Conservation (phyloP, 2,888 invertebrate genomes). For the Molanna angustata region DNA sequence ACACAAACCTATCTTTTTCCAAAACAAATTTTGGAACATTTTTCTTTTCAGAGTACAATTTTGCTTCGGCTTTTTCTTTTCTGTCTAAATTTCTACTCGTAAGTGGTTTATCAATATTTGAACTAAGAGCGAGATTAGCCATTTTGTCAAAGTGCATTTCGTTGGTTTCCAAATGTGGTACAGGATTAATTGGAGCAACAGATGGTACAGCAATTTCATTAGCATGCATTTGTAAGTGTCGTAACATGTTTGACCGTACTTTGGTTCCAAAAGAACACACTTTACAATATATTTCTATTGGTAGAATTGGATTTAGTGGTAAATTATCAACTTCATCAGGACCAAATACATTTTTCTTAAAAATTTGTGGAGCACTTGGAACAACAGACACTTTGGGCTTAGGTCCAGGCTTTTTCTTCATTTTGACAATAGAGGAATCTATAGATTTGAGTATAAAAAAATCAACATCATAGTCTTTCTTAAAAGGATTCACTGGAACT, state of each 20-base stretch:
- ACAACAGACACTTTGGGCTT: slow-evolving; percentile 4
- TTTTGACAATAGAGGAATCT: slow-evolving; percentile 29
- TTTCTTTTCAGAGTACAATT: background rate
- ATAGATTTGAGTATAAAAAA: slow-evolving; percentile 50
- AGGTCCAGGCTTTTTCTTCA: slow-evolving; percentile 36
- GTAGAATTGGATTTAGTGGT: slow-evolving; percentile 64
- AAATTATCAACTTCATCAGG: slow-evolving; percentile 63
- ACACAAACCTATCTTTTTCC: slow-evolving; percentile 61
- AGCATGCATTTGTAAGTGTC: slow-evolving; percentile 67
- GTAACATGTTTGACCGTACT: slow-evolving; percentile 67
- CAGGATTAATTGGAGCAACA: slow-evolving; percentile 76
- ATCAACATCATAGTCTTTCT: slow-evolving; percentile 46
- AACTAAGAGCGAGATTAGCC: slow-evolving; percentile 79
- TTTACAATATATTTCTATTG: slow-evolving; percentile 59
- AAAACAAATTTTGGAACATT: slow-evolving; percentile 53
- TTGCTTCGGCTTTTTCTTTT: slow-evolving; percentile 31
- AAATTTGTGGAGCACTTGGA: background rate
- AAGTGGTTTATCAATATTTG: slow-evolving; percentile 40
- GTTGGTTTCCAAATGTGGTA: slow-evolving; percentile 72
- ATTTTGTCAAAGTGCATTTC: slow-evolving; percentile 83
- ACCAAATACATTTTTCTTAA: slow-evolving; percentile 36
- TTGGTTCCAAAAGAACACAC: slow-evolving; percentile 68
- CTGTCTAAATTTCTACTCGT: slow-evolving; percentile 44
- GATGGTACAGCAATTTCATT: slow-evolving; percentile 60
- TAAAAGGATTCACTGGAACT: slow-evolving; percentile 48